Evolutionary conservation across 2,888 invertebrate genomes (phyloP), one percentile per base, ranked within the genome.

Genomic region (Mimas tiliae): DNA sequence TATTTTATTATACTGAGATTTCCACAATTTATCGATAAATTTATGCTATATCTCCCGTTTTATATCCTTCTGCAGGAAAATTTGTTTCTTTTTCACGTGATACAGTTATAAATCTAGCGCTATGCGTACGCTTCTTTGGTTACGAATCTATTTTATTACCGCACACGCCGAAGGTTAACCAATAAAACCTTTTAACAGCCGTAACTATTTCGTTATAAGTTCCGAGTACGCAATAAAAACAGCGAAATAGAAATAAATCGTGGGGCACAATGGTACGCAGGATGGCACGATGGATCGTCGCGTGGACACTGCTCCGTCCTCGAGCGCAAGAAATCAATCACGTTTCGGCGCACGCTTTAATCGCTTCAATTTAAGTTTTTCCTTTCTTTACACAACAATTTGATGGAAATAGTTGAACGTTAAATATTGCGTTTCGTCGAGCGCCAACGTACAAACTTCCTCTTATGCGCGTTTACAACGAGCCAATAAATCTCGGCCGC

Each of bases 101-200:
- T 89, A 85, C 86, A 88, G 91, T 91, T 91, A 91, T 90, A 91
- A 89, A 90, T 89, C 88, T 89, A 88, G 82, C 82, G 81, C 81
- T 84, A 87, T 87, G 88, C 86, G 89, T 89, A 88, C 89, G 87
- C 86, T 88, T 84, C 89, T 91, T 90, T 87, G 87, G 90, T 90
- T 88, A 87, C 88, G 92, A 91, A 93, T 91, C 88, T 88, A 91
- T 93, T 93, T 93, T 92, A 93, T 90, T 88, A 87, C 89, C 89
- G 85, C 89, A 88, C 86, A 89, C 88, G 86, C 88, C 90, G 87
- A 93, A 93, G 91, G 93, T 91, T 91, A 91, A 91, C 93, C 91
- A 91, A 93, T 93, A 93, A 93, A 93, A 93, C 89, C 92, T 91
- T 91, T 92, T 93, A 93, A 92, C 92, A 92, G 90, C 88, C 91